Percentiles rank a stretch among this genome's conserved stretches.
phyloP scores from a whole-genome alignment of 2,888 invertebrate species.

The Ennomos quercinarius region DNA sequence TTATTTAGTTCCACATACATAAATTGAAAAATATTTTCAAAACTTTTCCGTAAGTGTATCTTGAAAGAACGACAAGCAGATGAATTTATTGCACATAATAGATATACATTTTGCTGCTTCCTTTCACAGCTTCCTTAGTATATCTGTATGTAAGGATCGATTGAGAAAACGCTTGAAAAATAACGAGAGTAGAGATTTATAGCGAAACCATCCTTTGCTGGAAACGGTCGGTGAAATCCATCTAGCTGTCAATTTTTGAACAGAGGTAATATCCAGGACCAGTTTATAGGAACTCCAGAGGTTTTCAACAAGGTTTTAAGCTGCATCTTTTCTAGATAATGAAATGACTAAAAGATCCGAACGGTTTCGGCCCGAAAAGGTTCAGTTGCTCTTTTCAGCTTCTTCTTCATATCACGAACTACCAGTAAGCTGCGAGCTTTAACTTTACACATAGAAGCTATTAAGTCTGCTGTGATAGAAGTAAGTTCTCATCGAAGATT shows the following conservation, averaged over 20 bases:
- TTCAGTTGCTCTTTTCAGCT: too few species aligned
- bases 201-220: slow-evolving; percentile 34
- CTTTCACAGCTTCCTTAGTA: slow-evolving; percentile 9
- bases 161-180: slow-evolving; percentile 35
- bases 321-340: background rate
- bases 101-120: slow-evolving; percentile 13
- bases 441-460: slow-evolving; percentile 1
- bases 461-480: background rate
- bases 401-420: too few species aligned
- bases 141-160: slow-evolving; percentile 29
- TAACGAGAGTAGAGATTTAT: slow-evolving; percentile 36
- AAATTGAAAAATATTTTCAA: background rate
- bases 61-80: slow-evolving; percentile 1
- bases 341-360: too few species aligned
- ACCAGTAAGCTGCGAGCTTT: background rate
- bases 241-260: slow-evolving; percentile 36
- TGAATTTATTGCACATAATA: slow-evolving; percentile 14
- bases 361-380: too few species aligned
- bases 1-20: too few species aligned
- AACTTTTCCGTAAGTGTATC: slow-evolving; percentile 18
- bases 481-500: slow-evolving; percentile 10
- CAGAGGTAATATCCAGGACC: slow-evolving; percentile 30
- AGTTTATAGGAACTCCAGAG: slow-evolving; percentile 8
- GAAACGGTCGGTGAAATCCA: slow-evolving; percentile 35
- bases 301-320: background rate